Evolutionary conservation across 2,113 vertebrate genomes (phyloP).

Genomic region (Bubalus kerabau): DNA sequence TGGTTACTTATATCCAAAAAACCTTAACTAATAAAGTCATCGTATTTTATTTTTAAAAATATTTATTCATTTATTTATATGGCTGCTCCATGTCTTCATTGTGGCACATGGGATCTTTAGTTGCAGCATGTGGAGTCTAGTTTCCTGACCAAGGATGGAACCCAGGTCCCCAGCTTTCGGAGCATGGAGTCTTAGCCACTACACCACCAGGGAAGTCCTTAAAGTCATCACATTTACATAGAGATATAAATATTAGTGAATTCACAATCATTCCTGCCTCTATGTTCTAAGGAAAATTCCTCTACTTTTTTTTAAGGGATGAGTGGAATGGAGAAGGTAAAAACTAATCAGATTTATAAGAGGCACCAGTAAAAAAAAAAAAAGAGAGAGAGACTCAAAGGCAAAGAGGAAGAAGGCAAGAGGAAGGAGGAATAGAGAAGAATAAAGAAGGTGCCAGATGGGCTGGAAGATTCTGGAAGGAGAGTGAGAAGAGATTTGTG

Average conservation of each 20-base stretch:
- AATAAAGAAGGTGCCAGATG: neutral
- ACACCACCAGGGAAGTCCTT: neutral
- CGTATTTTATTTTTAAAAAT: neutral
- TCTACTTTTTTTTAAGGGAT: neutral
- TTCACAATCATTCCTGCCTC: neutral
- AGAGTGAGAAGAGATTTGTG: neutral
- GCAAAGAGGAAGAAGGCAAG: neutral
- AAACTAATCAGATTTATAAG: neutral
- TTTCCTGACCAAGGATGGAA: neutral
- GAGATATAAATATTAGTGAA: neutral
- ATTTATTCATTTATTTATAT: neutral
- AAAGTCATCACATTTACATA: neutral
- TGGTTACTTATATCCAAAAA: neutral
- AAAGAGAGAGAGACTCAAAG: neutral
- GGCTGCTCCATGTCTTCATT: neutral
- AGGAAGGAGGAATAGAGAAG: neutral
- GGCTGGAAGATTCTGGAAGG: neutral
- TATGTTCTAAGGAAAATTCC: neutral
- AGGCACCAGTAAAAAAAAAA: neutral
- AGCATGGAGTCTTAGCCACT: neutral
- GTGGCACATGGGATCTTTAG: neutral
- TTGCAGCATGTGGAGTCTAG: neutral
- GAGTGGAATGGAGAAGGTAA: neutral
- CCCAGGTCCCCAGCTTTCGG: rapidly evolving
- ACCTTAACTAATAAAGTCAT: neutral